Conservation (phyloP, 2,888 invertebrate genomes). For the Nomada hirtipes region DNA sequence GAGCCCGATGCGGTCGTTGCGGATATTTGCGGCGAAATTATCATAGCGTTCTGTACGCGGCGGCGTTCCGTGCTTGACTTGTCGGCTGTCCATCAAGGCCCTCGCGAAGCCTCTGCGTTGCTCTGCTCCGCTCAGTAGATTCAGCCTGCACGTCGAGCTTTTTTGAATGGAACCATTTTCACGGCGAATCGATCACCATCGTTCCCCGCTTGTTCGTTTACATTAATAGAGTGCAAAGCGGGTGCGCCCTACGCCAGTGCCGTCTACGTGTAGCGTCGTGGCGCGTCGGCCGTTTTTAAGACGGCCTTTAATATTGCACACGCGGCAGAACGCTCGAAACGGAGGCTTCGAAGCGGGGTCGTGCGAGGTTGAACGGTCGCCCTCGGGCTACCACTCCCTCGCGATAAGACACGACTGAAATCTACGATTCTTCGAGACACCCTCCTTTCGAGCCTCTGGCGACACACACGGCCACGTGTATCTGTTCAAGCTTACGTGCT, state of each 20-base stretch:
- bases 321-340: constrained; percentile 55
- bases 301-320: constrained; percentile 52
- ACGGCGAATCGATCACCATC: background rate
- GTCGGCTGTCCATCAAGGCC: constrained; percentile 21
- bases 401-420: constrained; percentile 81
- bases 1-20: constrained; percentile 22
- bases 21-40: constrained; percentile 17
- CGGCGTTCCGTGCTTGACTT: constrained; percentile 15
- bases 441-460: constrained; percentile 62
- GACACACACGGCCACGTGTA: constrained; percentile 51
- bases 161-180: background rate
- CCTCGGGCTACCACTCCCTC: constrained; percentile 75
- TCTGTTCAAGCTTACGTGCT: background rate
- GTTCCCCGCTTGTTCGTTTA: background rate
- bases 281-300: constrained; percentile 53
- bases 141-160: background rate
- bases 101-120: background rate
- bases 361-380: constrained; percentile 58
- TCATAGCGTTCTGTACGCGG: background rate
- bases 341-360: constrained; percentile 53
- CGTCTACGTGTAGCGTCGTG: background rate
- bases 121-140: background rate
- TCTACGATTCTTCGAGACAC: constrained; percentile 74
- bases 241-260: constrained; percentile 33
- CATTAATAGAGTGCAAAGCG: background rate